Base-by-base conservation (phyloP, 2,797 vertebrate species). In the Neosilurus mollespiculum region DNA sequence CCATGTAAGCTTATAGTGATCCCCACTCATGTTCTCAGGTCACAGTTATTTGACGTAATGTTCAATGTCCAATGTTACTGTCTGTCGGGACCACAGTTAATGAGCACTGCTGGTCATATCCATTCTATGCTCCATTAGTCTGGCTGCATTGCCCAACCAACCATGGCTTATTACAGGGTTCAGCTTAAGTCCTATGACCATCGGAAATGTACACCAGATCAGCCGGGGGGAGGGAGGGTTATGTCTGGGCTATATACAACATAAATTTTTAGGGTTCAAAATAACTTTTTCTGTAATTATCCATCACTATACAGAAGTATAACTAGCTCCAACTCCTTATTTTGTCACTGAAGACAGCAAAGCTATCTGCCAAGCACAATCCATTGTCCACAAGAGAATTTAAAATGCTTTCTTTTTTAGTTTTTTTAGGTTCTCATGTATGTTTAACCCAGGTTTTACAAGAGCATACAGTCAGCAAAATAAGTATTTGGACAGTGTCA, bases 71-170 rank as follows among this genome's bases (percentile, higher is more conserved):
- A 70, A n/a, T n/a, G n/a, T n/a, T n/a, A n/a, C n/a, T 81, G 78
- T 85, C 79, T 87, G 53, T 37, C 16, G 49, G 67, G 79, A 85
- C 76, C 83, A 77, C 67, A 80, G 69, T 85, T 89, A 89, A 87
- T 86, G 83, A 87, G 86, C 87, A 80, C 59, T 87, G 84, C 83
- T 62, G 79, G 84, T 87, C 86, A 89, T 84, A 88, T 84, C 84
- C 66, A 89, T 87, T 81, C 87, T 79, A 85, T 16, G 86, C 86
- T 87, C 86, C 80, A 84, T 90, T 87, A 89, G 84, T 83, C 85
- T 66, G 70, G 81, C 80, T 82, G 75, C 88, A 82, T 51, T 76
- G 51, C 76, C 83, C 58, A 59, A 75, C 67, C 85, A 82, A 81
- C 82, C 77, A 58, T 85, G 72, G 77, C 77, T 86, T 82, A 87